These are phyloP conservation scores for Bradypodion pumilum DNA, from an alignment of 2,797 vertebrate species.

Conservation along the genomic window DNA sequence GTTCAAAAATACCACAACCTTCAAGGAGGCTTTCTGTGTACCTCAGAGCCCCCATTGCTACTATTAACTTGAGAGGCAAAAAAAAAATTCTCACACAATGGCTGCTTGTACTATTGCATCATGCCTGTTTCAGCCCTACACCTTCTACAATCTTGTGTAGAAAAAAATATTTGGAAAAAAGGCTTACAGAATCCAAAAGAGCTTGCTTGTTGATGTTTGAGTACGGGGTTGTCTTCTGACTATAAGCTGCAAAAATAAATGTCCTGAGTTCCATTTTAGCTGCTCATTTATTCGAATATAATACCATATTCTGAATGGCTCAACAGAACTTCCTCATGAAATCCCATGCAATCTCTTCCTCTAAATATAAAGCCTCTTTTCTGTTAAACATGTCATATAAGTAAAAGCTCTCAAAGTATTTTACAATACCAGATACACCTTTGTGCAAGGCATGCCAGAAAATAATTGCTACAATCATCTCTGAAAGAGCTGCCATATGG, in stretches of 20 bases:
- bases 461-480: slow-evolving; percentile 23
- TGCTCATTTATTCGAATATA: neutral
- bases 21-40: too few species aligned
- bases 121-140: too few species aligned
- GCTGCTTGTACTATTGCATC: neutral
- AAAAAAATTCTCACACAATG: neutral
- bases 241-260: neutral
- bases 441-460: slow-evolving; percentile 18
- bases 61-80: too few species aligned
- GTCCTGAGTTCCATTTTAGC: neutral
- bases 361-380: neutral
- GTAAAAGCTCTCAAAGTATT: neutral
- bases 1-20: too few species aligned
- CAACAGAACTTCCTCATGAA: neutral
- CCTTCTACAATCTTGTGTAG: neutral
- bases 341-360: neutral
- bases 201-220: neutral
- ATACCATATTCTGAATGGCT: neutral
- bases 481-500: slow-evolving; percentile 2
- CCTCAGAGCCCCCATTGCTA: too few species aligned
- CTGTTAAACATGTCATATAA: neutral
- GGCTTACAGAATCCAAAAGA: neutral
- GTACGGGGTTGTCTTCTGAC: too few species aligned
- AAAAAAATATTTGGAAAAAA: neutral
- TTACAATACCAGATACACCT: slow-evolving; percentile 14